Percentiles rank a stretch among this genome's conserved stretches.
Evolutionary conservation across 2,113 vertebrate genomes (phyloP).

Genomic region (Oreotrochilus melanogaster): DNA sequence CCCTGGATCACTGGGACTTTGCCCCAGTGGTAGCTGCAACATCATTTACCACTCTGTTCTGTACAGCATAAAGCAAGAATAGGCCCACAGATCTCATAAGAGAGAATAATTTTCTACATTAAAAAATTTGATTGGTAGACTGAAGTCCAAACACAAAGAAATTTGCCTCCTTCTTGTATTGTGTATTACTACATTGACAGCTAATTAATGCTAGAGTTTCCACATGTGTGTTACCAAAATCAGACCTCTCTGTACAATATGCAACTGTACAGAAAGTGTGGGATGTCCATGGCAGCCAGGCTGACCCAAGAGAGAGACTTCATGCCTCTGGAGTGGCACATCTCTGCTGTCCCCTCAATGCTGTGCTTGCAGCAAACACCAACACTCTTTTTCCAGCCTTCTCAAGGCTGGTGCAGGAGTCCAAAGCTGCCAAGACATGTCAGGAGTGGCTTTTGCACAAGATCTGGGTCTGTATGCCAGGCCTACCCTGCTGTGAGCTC

Average conservation of each 20-base stretch:
- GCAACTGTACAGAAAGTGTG: background rate
- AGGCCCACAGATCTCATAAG: background rate
- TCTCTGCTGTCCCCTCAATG: rapidly evolving
- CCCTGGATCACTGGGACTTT: background rate
- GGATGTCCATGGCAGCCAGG: background rate
- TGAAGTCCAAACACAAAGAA: background rate
- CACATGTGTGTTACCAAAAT: background rate
- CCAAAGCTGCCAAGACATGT: background rate
- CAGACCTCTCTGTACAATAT: background rate
- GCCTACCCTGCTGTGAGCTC: background rate
- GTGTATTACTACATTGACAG: background rate
- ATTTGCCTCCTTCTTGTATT: background rate
- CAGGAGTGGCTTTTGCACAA: background rate
- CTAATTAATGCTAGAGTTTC: background rate
- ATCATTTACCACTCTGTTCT: background rate
- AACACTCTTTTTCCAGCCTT: background rate
- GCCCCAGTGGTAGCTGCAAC: rapidly evolving
- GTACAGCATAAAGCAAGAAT: background rate
- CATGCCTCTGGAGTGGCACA: background rate
- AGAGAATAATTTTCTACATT: background rate
- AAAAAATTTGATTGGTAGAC: background rate
- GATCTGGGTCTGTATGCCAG: background rate
- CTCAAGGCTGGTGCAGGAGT: background rate
- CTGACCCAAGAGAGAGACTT: background rate
- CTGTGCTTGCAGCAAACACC: rapidly evolving